Percentiles rank a stretch among this genome's conserved stretches.
These are phyloP conservation scores for Drosophila littoralis DNA, from an alignment of 1,140 invertebrate genomes.

Conservation along the genomic window DNA sequence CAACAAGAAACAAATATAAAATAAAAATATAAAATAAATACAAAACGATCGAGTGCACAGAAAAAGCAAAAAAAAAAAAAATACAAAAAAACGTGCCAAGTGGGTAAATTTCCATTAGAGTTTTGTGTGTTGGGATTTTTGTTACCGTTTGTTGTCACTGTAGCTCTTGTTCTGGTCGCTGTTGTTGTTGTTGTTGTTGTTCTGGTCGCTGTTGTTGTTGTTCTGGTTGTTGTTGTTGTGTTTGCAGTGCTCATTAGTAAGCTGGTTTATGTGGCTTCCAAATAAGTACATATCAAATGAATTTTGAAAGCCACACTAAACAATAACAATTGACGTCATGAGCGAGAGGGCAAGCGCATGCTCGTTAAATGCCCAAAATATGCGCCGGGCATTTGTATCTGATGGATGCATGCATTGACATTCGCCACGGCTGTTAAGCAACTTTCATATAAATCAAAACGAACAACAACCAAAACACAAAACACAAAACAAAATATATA, in stretches of 20 bases:
- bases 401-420: conserved; percentile 72
- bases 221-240: conserved; percentile 40
- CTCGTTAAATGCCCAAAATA: conserved; percentile 33
- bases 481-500: not conserved
- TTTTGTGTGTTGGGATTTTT: conserved; percentile 11
- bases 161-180: conserved; percentile 20
- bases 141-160: conserved; percentile 24
- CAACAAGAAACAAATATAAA: conserved; percentile 7
- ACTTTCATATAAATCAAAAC: conserved; percentile 58
- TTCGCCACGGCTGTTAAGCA: conserved; percentile 44
- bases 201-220: conserved; percentile 35
- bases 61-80: not conserved
- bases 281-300: conserved; percentile 40
- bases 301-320: conserved; percentile 45
- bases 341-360: conserved; percentile 7
- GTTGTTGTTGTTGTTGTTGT: conserved; percentile 32
- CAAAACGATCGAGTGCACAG: conserved; percentile 8
- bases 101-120: conserved; percentile 74
- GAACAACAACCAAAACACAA: not conserved
- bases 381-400: conserved; percentile 34
- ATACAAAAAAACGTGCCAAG: conserved; percentile 55
- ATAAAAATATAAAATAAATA: conserved; percentile 10
- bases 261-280: conserved; percentile 48
- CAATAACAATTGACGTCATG: conserved; percentile 52
- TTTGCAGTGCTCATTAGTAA: conserved; percentile 68